Base-by-base conservation (phyloP, 35 echinoderm and acorn worm genomes). In the Apostichopus californicus region DNA sequence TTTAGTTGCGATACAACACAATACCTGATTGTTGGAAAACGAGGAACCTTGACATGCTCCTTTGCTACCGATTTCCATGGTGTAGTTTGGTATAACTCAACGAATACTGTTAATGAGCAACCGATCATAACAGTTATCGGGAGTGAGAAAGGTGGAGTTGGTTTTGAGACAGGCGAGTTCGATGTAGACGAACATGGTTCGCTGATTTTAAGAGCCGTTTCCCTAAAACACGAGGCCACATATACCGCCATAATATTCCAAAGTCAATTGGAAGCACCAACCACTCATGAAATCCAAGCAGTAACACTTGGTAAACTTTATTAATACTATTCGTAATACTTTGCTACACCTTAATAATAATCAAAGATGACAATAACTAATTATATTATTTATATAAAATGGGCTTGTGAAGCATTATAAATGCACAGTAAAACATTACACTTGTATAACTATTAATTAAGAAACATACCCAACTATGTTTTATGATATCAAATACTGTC, bases 81-180 rank as follows among this genome's bases (percentile, higher is more conserved):
- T 21, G 55, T 84, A 52, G 54, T 57, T 57, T 84, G 81, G 81
- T 84, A 84, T 57, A 84, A 84, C 54, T 84, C 81, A 57, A 84
- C 54, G 3, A 55, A 84, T 59, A 84, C 57, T 12, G 18, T 57
- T 9, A 84, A 84, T 57, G 54, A 58, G 6, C 54, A 84, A 58
- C 81, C 81, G n/a, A 84, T 58, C 57, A 17, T 84, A 18, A 55
- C 15, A 17, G n/a, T 57, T 17, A 57, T 57, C 8, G 55, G 13
- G 23, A 20, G 15, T 7, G 81, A 57, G 15, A 84, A 84, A 84
- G 18, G 54, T 57, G 81, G 81, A 52, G 18, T 12, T n/a, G 81
- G 81, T 17, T 58, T 58, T 57, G 54, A 84, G 14, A 11, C 81
- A 21, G 54, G 21, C 3, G 81, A 84, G 57, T 84, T 84, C 14